phyloP scores from a whole-genome alignment of 2,797 vertebrate species.

The Leptatherina wallacei region DNA sequence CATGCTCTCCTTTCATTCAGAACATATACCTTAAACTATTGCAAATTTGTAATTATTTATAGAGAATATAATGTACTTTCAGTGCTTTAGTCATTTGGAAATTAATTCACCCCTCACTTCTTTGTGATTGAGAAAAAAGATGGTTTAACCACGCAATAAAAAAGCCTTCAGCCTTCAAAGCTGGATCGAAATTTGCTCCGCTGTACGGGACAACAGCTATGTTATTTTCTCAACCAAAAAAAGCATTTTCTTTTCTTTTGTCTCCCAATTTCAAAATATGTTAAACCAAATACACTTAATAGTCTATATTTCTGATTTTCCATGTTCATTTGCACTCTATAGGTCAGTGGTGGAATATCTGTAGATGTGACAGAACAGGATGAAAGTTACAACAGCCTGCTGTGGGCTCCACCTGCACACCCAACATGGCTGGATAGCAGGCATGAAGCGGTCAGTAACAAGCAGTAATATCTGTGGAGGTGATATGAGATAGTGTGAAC shows the following conservation, averaged over 20 bases:
- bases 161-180: not conserved
- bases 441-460: slow-evolving; percentile 77
- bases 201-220: not conserved
- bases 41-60: not conserved
- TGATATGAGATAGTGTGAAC: slow-evolving; percentile 17
- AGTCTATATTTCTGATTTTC: not conserved
- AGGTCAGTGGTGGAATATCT: slow-evolving; percentile 47
- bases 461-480: slow-evolving; percentile 18
- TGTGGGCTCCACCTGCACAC: slow-evolving; percentile 49
- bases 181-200: no score
- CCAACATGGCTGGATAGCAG: slow-evolving; percentile 85
- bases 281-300: not conserved
- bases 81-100: not conserved
- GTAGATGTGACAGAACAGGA: slow-evolving; percentile 73
- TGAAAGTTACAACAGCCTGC: slow-evolving; percentile 54
- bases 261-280: not conserved
- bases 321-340: slow-evolving; percentile 31
- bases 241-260: not conserved
- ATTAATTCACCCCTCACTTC: not conserved
- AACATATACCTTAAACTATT: not conserved
- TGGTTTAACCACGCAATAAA: not conserved
- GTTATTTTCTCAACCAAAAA: not conserved
- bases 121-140: not conserved
- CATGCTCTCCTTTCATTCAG: not conserved
- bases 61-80: not conserved